A percentile compares a stretch with the other conserved stretches of the same genome.
Conservation (phyloP, 2,113 vertebrate genomes). For the Elanus axillaris region DNA sequence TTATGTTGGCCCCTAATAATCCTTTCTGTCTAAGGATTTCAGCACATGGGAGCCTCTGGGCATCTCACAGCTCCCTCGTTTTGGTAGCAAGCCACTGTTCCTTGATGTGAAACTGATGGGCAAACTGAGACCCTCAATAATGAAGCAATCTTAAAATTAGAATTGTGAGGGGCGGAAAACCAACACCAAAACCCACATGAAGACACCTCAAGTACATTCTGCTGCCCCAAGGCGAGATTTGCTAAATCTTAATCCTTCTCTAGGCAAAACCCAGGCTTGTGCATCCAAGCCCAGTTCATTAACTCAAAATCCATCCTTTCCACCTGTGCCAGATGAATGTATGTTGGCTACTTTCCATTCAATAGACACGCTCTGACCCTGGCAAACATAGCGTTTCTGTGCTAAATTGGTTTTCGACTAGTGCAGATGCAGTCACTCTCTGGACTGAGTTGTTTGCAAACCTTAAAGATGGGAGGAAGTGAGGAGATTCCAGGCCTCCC, state of each 20-base stretch:
- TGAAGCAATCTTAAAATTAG: neutral
- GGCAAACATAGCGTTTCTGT: neutral
- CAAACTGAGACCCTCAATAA: neutral
- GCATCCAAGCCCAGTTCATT: neutral
- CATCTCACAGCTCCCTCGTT: neutral
- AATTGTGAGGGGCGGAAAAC: rapidly evolving
- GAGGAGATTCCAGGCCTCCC: neutral
- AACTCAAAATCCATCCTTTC: neutral
- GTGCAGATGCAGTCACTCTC: neutral
- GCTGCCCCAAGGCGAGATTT: neutral
- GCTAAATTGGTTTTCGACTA: neutral
- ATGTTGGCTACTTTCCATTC: neutral
- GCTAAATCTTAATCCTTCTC: neutral
- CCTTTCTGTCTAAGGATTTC: neutral
- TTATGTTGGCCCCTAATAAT: neutral
- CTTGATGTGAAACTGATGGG: neutral
- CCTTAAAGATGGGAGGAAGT: neutral
- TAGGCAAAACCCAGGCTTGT: neutral
- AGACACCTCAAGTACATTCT: neutral
- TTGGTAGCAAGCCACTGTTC: neutral
- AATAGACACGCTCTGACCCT: rapidly evolving
- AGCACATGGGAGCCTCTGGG: neutral
- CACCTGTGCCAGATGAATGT: neutral
- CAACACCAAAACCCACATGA: neutral
- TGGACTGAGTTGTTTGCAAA: neutral